These are phyloP conservation scores for Armadillidium nasatum DNA, from an alignment of 1,140 invertebrate species.

Conservation along the genomic window DNA sequence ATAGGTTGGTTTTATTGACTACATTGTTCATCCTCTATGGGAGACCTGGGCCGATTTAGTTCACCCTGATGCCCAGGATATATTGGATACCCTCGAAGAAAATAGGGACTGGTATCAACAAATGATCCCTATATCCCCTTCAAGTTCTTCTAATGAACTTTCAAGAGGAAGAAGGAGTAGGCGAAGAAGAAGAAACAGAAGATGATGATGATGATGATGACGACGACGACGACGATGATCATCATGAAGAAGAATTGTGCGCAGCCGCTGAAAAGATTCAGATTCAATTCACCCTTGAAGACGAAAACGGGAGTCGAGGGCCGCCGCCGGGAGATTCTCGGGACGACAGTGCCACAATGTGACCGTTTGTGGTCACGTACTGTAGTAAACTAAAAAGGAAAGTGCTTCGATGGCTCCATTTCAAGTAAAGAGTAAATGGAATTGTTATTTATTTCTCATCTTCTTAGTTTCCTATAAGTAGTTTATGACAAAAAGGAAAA, in stretches of 20 bases:
- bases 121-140: conserved; percentile 59
- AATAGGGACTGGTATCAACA: conserved; percentile 97
- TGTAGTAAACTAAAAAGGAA: conserved; percentile 39
- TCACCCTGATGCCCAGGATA: conserved; percentile 95
- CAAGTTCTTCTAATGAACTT: conserved; percentile 48
- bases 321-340: conserved; percentile 33
- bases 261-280: conserved; percentile 45
- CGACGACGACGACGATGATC: conserved; percentile 9
- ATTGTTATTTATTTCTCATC: neutral
- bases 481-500: too few relatives aligned
- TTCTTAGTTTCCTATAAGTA: too few relatives aligned
- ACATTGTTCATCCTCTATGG: conserved; percentile 98
- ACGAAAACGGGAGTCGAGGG: conserved; percentile 35
- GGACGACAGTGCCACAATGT: conserved; percentile 38
- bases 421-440: conserved; percentile 36
- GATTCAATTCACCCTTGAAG: conserved; percentile 41
- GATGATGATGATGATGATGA: conserved; percentile 40
- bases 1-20: conserved; percentile 97
- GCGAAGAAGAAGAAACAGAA: conserved; percentile 24
- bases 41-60: conserved; percentile 99
- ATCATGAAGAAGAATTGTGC: conserved; percentile 35
- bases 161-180: conserved; percentile 46
- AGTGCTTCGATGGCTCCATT: conserved; percentile 39
- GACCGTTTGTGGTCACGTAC: conserved; percentile 38
- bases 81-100: conserved; percentile 94